Evolutionary conservation across 2,797 vertebrate species (phyloP).

Genomic region (Gorsachius magnificus): DNA sequence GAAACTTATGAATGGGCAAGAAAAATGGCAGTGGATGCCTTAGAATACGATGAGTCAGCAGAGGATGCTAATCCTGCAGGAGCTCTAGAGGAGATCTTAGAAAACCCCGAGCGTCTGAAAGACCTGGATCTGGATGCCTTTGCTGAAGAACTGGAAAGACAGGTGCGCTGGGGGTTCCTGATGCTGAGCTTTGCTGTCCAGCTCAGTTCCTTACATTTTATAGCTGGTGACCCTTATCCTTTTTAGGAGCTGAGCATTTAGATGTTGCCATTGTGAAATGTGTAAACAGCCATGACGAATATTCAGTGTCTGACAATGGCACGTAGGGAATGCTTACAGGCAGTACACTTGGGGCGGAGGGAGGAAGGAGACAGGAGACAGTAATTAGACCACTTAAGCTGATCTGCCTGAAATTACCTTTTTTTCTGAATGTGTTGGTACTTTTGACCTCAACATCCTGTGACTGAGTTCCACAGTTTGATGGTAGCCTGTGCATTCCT

Average conservation of each 20-base stretch:
- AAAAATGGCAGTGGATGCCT: conserved; percentile 98
- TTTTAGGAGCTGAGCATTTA: background rate
- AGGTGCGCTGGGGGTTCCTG: conserved; percentile 75
- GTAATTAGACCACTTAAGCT: background rate
- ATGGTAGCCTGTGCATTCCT: background rate
- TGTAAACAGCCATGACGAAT: background rate
- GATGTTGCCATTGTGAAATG: background rate
- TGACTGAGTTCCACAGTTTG: background rate
- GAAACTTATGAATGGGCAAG: conserved; percentile 99
- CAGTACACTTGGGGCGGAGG: background rate
- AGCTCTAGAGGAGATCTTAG: conserved; percentile 96
- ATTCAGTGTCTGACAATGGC: background rate
- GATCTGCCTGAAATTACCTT: background rate
- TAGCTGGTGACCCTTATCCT: background rate
- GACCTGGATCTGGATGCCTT: conserved; percentile 98
- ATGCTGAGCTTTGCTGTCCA: background rate
- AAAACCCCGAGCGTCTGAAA: conserved; percentile 97
- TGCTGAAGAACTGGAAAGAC: conserved; percentile 97
- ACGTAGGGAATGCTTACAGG: background rate
- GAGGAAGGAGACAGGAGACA: background rate
- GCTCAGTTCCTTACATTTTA: background rate
- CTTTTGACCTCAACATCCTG: background rate
- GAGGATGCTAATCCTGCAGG: conserved; percentile 98
- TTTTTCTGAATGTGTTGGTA: background rate
- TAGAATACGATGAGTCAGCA: conserved; percentile 96